phyloP scores from a whole-genome alignment of 2,888 invertebrate species.

The Dyspetes luteomarginatus region DNA sequence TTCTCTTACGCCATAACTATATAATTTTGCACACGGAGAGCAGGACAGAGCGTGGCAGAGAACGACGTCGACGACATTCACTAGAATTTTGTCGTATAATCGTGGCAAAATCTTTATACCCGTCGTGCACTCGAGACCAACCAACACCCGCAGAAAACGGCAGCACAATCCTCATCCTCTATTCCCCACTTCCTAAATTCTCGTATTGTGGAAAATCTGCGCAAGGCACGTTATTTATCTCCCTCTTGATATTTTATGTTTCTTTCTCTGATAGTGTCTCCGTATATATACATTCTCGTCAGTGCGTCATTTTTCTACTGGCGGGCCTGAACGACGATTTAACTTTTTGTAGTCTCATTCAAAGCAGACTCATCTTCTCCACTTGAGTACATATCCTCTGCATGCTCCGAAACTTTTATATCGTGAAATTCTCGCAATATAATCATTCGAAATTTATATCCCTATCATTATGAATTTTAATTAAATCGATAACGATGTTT shows the following conservation, averaged over 20 bases:
- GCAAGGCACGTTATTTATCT: conserved; percentile 4
- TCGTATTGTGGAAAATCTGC: conserved; percentile 35
- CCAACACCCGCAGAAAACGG: conserved; percentile 38
- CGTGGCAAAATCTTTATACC: conserved; percentile 40
- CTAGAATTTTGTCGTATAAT: conserved; percentile 41
- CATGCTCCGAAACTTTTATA: not conserved
- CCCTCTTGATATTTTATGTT: not conserved
- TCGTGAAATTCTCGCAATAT: not conserved
- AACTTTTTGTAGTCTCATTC: conserved; percentile 7
- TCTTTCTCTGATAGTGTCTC: not conserved
- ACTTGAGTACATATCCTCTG: not conserved
- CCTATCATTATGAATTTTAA: too few species aligned
- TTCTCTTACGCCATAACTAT: conserved; percentile 33
- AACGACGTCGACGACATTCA: conserved; percentile 16
- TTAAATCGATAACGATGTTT: too few species aligned
- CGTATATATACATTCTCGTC: not conserved
- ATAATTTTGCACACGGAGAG: not conserved
- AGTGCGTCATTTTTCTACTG: not conserved
- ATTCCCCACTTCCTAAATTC: conserved; percentile 38
- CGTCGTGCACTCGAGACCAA: conserved; percentile 49
- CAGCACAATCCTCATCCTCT: conserved; percentile 20
- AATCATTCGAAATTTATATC: too few species aligned
- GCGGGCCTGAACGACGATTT: not conserved
- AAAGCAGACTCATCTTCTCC: conserved; percentile 1
- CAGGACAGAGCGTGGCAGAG: not conserved